Conservation (phyloP, 2,797 vertebrate genomes). For the Mionectes olivaceus region DNA sequence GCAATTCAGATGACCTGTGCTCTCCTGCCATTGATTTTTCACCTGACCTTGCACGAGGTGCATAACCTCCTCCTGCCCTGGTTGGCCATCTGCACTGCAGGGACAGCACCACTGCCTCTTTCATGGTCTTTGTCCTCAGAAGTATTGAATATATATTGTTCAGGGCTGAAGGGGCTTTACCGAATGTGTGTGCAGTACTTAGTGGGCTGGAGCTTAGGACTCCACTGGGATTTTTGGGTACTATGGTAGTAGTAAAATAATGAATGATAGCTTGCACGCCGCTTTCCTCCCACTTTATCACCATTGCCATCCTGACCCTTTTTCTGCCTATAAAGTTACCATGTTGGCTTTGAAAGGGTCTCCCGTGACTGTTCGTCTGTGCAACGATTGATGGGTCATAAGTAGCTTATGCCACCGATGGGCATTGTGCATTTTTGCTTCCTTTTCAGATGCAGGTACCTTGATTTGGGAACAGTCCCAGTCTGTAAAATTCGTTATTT, state of each 20-base stretch:
- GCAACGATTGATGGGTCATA: accelerated
- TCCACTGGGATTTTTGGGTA: constrained; percentile 18
- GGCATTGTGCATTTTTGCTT: neutral
- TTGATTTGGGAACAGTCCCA: neutral
- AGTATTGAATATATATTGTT: neutral
- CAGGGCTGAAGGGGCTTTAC: constrained; percentile 5
- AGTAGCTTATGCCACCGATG: accelerated
- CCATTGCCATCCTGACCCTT: neutral
- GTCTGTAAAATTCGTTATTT: neutral
- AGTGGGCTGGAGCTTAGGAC: neutral
- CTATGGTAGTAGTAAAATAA: neutral
- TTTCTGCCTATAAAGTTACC: neutral
- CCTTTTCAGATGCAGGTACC: neutral
- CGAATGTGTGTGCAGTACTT: neutral
- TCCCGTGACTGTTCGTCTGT: neutral
- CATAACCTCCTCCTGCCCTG: neutral
- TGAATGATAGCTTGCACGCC: neutral
- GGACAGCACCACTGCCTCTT: neutral
- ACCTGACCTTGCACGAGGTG: neutral
- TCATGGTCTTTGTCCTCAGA: constrained; percentile 28
- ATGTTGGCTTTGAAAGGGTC: neutral
- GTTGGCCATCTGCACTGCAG: neutral
- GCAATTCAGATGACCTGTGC: constrained; percentile 24
- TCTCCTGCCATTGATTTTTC: neutral
- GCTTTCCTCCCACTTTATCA: neutral